Evolutionary conservation across 2,113 vertebrate genomes (phyloP), one percentile per base, ranked within the genome.

Genomic region (Cervus canadensis): DNA sequence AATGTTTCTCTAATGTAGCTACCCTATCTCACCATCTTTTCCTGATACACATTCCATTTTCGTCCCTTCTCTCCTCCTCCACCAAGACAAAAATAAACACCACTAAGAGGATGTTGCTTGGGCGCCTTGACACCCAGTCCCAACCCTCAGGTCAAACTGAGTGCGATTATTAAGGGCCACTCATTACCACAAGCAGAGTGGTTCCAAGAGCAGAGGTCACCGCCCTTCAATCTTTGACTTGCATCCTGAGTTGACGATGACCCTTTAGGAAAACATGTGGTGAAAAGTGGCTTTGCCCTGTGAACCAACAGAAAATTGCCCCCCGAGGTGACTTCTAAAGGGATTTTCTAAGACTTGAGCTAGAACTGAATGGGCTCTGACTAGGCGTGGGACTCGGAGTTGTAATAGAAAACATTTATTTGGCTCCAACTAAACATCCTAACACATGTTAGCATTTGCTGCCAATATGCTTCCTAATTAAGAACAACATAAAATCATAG

Each of bases 401-500:
- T 99, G 98, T 99, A 99, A 99, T 99, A 99, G 99, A 99, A 99
- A 99, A 99, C 99, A 99, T 99, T 99, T 99, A 99, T 99, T 99
- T 99, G 99, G 99, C 99, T 99, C 98, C 98, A 98, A 95, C 96
- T 97, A 99, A 99, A 99, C 99, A 99, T 99, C 99, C 99, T 98
- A 99, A 99, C 99, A 99, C 99, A 99, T 99, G 99, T 99, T 99
- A 99, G 98, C 98, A 97, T 99, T 99, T 98, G 99, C 99, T 99
- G 99, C 99, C 99, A 99, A 99, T 99, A 99, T 98, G 99, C 99
- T 99, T 99, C 99, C 99, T 99, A 99, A 99, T 99, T 99, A 99
- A 99, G 98, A 99, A 99, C 99, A 99, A 99, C 99, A 99, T 99
- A 99, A 99, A 99, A 99, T 99, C 98, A 99, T 98, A 99, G 99